These are phyloP conservation scores for Timema podura DNA, from an alignment of 2,888 invertebrate species.

Conservation along the genomic window DNA sequence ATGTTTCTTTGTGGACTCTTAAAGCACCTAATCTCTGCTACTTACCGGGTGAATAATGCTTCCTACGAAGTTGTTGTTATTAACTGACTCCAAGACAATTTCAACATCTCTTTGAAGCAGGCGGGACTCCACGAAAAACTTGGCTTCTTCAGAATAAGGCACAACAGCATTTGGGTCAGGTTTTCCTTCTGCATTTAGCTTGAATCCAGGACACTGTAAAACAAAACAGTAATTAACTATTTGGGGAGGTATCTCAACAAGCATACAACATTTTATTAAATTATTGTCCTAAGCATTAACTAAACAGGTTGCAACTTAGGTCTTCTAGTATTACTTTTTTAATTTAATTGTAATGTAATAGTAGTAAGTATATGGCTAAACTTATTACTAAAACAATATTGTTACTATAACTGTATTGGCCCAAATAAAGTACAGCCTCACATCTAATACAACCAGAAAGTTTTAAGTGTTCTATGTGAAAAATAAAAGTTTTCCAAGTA, in stretches of 20 bases:
- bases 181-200: slow-evolving; percentile 67
- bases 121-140: slow-evolving; percentile 87
- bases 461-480: too few relatives aligned
- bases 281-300: too few relatives aligned
- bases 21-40: slow-evolving; percentile 39
- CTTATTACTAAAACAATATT: slow-evolving; percentile 21
- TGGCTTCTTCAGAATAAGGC: slow-evolving; percentile 84
- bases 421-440: too few relatives aligned
- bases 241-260: too few relatives aligned
- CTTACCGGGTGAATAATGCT: slow-evolving; percentile 82
- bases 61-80: slow-evolving; percentile 91
- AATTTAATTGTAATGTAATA: too few relatives aligned
- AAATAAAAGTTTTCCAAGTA: too few relatives aligned
- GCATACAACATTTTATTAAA: too few relatives aligned
- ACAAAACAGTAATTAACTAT: background rate
- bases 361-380: slow-evolving; percentile 14
- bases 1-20: too few relatives aligned
- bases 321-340: too few relatives aligned
- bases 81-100: slow-evolving; percentile 85
- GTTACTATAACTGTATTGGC: background rate
- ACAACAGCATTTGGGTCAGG: slow-evolving; percentile 63
- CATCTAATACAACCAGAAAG: too few relatives aligned
- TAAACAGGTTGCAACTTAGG: too few relatives aligned
- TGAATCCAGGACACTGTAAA: slow-evolving; percentile 71
- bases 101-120: slow-evolving; percentile 89